Evolutionary conservation across 64 coral and sea anemone species (phyloP), one percentile per base, ranked within the genome.

Genomic region (Pocillopora damicornis): DNA sequence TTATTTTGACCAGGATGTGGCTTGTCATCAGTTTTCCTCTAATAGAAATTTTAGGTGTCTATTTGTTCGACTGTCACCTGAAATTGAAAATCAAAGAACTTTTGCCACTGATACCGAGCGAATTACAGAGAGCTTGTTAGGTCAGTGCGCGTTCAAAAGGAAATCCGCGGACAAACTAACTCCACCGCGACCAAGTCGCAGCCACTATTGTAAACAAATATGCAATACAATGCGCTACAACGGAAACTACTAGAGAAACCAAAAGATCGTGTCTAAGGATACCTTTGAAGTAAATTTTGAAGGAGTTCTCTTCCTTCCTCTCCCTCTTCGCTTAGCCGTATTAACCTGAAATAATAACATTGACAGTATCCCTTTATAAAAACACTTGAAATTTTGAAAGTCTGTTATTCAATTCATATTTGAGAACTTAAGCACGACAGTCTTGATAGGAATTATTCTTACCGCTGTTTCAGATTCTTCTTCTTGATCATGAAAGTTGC

Each of bases 101-200:
- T 20, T 22, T 67, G 16, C 16, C 1, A 6, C 10, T 22, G 9
- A 9, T 10, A 25, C 9, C 8, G 23, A 69, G 25, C 67, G 5
- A 23, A 23, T 10, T 23, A 16, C 16, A 15, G 67, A 26, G 25
- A 23, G 20, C 67, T 20, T 23, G 67, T 25, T 26, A 23, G 20
- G 22, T 22, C 22, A n/a, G 20, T 11, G 67, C n/a, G 67, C 67
- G 67, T 71, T 23, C 67, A 30, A 9, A 22, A 18, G 8, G 11
- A 26, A 20, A 26, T 0, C 18, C 7, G 42, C 42, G 42, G 42
- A 51, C 3, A 51, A 51, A 23, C n/a, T 11, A 63, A 17, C 22
- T 71, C 25, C n/a, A 71, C 67, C 67, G 67, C 67, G 67, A 71
- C 67, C 67, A n/a, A 23, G 67, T 23, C 67, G 67, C 67, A 71